Evolutionary conservation across 2,113 vertebrate species (phyloP).

Genomic region (Ploceus nigricollis): DNA sequence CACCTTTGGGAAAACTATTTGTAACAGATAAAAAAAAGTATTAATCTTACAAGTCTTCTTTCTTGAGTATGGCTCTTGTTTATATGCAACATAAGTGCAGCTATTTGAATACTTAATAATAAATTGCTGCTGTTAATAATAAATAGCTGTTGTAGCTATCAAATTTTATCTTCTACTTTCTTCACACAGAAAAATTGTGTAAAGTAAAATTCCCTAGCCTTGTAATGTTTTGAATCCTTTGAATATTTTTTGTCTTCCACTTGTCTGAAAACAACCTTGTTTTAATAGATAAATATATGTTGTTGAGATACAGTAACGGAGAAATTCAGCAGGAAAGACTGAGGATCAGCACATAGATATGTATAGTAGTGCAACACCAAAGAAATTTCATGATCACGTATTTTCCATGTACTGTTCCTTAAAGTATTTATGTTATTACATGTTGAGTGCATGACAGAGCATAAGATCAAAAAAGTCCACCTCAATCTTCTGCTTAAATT

Average conservation of each 20-base stretch:
- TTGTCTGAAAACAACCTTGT: not conserved
- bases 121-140: not conserved
- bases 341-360: not conserved
- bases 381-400: not conserved
- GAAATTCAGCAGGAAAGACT: not conserved
- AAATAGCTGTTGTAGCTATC: not conserved
- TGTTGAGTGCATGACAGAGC: not conserved
- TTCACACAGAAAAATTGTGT: not conserved
- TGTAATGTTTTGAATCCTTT: not conserved
- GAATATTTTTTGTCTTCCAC: not conserved
- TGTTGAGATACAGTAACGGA: not conserved
- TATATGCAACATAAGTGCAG: not conserved
- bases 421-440: not conserved
- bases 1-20: not conserved
- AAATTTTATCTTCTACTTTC: not conserved
- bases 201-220: not conserved
- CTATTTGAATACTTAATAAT: not conserved
- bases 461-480: not conserved
- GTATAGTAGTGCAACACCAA: not conserved
- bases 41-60: not conserved
- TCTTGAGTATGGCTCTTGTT: not conserved
- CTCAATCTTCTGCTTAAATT: not conserved
- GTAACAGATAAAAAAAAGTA: not conserved
- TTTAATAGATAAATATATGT: not conserved
- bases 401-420: not conserved